A percentile compares a stretch with the other conserved stretches of the same genome.
Conservation (phyloP, 2,113 vertebrate species). For the human region GRCh38 chr4:118204501-118205000, state of each 20-base stretch:
- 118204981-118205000: background rate
- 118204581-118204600: too few relatives aligned
- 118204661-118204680: too few relatives aligned
- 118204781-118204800: background rate
- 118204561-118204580: too few relatives aligned
- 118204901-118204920: background rate
- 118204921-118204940: background rate
- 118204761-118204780: background rate
- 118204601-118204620: too few relatives aligned
- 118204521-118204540: too few relatives aligned
- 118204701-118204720: background rate
- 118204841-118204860: background rate
- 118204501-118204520: too few relatives aligned
- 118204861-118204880: background rate
- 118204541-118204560: too few relatives aligned
- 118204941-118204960: background rate
- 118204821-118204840: background rate
- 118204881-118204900: background rate
- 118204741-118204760: background rate
- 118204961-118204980: background rate
- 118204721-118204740: background rate
- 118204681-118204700: background rate
- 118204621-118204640: too few relatives aligned
- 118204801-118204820: background rate
- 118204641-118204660: too few relatives aligned